Percentiles rank a stretch among this genome's conserved stretches.
Conservation (phyloP, 2,113 vertebrate species). For the Synchiropus splendidus region DNA sequence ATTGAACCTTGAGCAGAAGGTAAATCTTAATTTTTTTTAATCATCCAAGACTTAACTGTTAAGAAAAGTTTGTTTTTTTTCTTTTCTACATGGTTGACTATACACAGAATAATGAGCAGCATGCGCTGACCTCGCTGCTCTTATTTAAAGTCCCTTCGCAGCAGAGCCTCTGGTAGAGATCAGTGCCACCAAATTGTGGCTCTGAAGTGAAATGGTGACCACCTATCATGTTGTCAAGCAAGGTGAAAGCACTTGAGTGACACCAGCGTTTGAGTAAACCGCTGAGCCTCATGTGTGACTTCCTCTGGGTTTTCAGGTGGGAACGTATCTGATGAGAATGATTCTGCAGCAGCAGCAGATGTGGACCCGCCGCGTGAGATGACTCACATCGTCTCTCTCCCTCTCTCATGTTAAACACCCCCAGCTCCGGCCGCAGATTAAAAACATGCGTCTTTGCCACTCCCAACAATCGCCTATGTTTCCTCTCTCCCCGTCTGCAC, state of each 20-base stretch:
- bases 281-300: slow-evolving; percentile 36
- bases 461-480: slow-evolving; percentile 1
- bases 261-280: slow-evolving; percentile 31
- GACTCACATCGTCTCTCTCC: not conserved
- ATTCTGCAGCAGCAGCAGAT: too few relatives aligned
- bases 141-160: too few relatives aligned
- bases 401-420: not conserved
- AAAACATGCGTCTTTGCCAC: slow-evolving; percentile 6
- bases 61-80: too few relatives aligned
- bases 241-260: slow-evolving; percentile 28
- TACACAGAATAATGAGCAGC: too few relatives aligned
- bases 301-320: slow-evolving; percentile 15
- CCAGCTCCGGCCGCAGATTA: not conserved
- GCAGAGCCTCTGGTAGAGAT: too few relatives aligned
- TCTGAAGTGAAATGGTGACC: too few relatives aligned
- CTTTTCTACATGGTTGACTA: too few relatives aligned
- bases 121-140: too few relatives aligned
- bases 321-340: slow-evolving; percentile 5
- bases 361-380: not conserved
- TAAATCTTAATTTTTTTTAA: too few relatives aligned
- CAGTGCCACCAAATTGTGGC: too few relatives aligned
- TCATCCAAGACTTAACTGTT: too few relatives aligned
- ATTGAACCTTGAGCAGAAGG: too few relatives aligned
- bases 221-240: slow-evolving; percentile 7
- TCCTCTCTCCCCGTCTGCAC: slow-evolving; percentile 10